Evolutionary conservation across 30 jellyfish, hydroid and myxozoan species (phyloP), one percentile per base, ranked within the genome.

Genomic region (Clytia hemisphaerica): DNA sequence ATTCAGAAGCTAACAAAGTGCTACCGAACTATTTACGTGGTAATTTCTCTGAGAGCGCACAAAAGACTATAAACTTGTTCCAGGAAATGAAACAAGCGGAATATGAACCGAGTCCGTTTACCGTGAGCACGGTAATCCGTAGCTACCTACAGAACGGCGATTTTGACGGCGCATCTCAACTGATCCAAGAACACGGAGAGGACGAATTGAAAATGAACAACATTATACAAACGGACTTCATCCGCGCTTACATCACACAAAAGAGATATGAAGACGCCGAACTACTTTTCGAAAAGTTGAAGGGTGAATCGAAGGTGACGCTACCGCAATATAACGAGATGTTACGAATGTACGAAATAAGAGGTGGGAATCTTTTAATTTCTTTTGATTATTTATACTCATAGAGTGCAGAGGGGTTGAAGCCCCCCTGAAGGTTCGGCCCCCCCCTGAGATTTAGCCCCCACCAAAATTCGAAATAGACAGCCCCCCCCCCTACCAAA

Each of bases 21-120:
- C 25, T 57, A 21, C 70, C 70, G 15, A 33, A 38, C 16, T 33
- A 57, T 18, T 22, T 57, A 21, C 29, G 14, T 42, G 54, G 54
- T 42, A 0, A 2, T 36, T 36, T 34, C 69, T 29, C 37, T 32
- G 61, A 75, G 84, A 73, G 75, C 46, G 82, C 72, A 24, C 62
- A 30, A 73, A 83, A 83, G 37, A 76, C 75, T 3, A 35, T 74
- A 3, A 59, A 83, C 28, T 54, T 83, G n/a, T 75, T 42, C 55
- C 84, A 75, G 44, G 91, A 83, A 44, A 83, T 83, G 81, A 53
- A 58, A 45, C 91, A 64, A 15, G 35, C 27, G 3, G 75, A 54
- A 31, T 10, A 3, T 22, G 30, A 45, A 18, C 70, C 70, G 6
- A 57, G 70, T 22, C 70, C 70, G 25, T 38, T 26, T 31, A 57